Evolutionary conservation across 2,797 vertebrate species (phyloP).

Genomic region (Betta splendens): DNA sequence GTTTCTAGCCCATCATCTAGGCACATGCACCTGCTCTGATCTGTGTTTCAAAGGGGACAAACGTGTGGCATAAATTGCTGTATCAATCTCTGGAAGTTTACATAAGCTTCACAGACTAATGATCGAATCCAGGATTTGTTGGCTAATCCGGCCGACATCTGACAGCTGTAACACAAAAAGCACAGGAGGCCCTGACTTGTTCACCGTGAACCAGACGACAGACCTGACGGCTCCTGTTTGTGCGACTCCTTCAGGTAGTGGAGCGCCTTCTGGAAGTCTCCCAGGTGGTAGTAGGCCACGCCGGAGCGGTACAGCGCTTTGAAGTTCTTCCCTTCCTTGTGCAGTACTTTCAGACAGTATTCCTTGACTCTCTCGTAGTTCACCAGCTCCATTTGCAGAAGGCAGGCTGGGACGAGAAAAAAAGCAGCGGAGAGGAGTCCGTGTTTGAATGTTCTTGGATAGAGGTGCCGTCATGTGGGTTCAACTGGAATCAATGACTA

Average conservation of each 20-base stretch:
- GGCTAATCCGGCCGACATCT: background rate
- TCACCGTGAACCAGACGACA: background rate
- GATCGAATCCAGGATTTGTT: background rate
- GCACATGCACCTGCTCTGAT: too few relatives aligned
- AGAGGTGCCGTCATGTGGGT: background rate
- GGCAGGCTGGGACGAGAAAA: conserved; percentile 84
- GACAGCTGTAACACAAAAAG: background rate
- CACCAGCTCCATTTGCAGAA: conserved; percentile 97
- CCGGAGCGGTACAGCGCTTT: conserved; percentile 97
- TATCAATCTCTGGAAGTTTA: background rate
- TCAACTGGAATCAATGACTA: conserved; percentile 1
- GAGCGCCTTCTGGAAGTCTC: conserved; percentile 96
- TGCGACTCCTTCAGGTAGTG: conserved; percentile 97
- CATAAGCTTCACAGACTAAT: background rate
- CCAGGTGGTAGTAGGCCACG: conserved; percentile 97
- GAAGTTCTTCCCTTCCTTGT: conserved; percentile 97
- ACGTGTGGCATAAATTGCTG: background rate
- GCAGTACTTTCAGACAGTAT: conserved; percentile 97
- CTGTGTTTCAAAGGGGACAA: background rate
- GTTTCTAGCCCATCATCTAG: conserved; percentile 1
- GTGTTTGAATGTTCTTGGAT: conserved; percentile 7
- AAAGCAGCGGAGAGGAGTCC: background rate
- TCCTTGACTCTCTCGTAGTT: conserved; percentile 99
- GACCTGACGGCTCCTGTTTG: conserved; percentile 95
- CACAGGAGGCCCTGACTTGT: background rate